Conservation (phyloP, 2,888 invertebrate species). For the Ectemnius continuus region DNA sequence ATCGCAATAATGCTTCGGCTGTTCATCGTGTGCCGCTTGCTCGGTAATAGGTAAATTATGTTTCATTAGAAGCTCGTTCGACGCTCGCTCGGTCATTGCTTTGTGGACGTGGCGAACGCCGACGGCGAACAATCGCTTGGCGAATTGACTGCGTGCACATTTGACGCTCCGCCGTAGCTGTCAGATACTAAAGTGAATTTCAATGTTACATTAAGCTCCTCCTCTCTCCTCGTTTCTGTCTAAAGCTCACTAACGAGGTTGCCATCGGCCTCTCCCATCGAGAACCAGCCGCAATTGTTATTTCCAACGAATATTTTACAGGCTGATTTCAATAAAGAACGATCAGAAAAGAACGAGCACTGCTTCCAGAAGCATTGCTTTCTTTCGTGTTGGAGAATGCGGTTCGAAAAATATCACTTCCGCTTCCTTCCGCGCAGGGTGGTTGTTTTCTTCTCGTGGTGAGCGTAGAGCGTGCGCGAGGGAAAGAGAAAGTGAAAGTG, state of each 20-base stretch:
- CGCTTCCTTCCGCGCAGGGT: conserved; percentile 16
- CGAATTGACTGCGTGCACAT: conserved; percentile 46
- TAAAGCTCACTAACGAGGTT: no score
- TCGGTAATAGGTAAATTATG: conserved; percentile 43
- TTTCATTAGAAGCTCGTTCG: conserved; percentile 35
- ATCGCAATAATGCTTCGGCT: conserved; percentile 44
- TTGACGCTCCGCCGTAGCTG: conserved; percentile 40
- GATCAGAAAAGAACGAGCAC: background rate
- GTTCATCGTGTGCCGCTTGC: conserved; percentile 38
- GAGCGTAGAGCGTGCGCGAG: no score
- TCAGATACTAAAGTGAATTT: conserved; percentile 15
- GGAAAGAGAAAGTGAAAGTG: no score
- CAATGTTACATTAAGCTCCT: no score
- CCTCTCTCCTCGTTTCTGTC: no score
- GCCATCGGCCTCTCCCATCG: no score
- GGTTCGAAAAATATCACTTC: conserved; percentile 32
- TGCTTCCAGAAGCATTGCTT: background rate
- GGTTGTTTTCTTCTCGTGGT: conserved; percentile 14
- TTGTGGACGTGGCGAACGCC: conserved; percentile 37
- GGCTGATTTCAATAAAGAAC: no score
- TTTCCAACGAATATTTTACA: no score
- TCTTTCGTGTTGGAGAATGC: no score
- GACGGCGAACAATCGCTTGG: conserved; percentile 47
- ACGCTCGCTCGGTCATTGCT: conserved; percentile 35
- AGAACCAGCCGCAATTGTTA: no score